These are phyloP conservation scores for Lacerta agilis DNA, from an alignment of 2,797 vertebrate species.

Conservation along the genomic window DNA sequence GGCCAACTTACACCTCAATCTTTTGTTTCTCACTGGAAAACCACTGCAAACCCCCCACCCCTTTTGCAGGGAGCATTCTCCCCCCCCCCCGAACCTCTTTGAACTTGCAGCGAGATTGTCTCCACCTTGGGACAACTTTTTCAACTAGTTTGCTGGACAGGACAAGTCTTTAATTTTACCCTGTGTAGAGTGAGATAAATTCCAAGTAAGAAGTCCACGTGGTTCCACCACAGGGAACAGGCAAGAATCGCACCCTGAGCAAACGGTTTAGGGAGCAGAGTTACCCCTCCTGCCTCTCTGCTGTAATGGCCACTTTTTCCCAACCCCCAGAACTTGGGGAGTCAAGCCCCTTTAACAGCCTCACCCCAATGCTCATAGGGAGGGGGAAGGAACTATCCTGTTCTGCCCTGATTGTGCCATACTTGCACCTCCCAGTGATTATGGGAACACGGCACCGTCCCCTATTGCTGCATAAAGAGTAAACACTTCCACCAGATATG, in stretches of 20 bases:
- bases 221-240: background rate
- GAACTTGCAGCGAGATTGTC: background rate
- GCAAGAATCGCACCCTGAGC: background rate
- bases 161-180: background rate
- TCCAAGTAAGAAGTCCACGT: no score
- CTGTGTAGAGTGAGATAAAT: background rate
- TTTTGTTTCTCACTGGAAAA: background rate
- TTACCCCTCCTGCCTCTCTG: background rate
- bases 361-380: no score
- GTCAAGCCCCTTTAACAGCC: background rate
- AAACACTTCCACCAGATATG: no score
- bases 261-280: background rate
- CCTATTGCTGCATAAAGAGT: background rate
- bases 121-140: background rate
- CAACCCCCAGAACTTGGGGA: no score
- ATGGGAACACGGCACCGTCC: background rate
- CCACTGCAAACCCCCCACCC: background rate
- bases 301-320: no score
- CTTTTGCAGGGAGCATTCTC: background rate
- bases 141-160: no score
- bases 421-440: background rate
- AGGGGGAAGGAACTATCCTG: background rate
- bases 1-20: background rate
- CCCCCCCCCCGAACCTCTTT: background rate
- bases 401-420: background rate